phyloP scores from a whole-genome alignment of 2,888 invertebrate genomes.

The Trissoscelio sp. region DNA sequence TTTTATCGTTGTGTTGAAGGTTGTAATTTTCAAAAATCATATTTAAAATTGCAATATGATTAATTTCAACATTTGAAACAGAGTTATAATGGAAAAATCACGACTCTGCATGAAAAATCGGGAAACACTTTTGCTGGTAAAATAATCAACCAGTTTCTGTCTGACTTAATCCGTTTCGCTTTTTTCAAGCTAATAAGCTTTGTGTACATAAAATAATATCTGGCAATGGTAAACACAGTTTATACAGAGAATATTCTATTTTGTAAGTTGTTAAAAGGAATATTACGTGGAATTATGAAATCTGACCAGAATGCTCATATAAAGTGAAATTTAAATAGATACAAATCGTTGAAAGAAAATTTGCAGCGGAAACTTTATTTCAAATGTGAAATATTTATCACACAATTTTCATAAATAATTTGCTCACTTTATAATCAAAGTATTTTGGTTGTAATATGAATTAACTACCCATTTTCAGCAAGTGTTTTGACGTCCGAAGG shows the following conservation, averaged over 20 bases:
- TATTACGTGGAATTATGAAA: constrained; percentile 52
- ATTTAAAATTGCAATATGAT: too few species aligned
- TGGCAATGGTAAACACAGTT: constrained; percentile 53
- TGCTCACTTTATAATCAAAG: constrained; percentile 13
- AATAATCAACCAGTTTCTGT: constrained; percentile 36
- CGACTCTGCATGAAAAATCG: not conserved
- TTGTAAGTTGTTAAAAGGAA: constrained; percentile 47
- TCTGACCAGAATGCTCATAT: constrained; percentile 28
- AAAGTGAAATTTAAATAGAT: too few species aligned
- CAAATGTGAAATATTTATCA: not conserved
- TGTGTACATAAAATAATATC: constrained; percentile 54
- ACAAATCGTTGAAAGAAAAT: too few species aligned
- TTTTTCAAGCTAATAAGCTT: constrained; percentile 57
- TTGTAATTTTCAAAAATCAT: too few species aligned
- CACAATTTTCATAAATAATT: constrained; percentile 2
- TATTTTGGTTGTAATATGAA: constrained; percentile 4
- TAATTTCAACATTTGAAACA: too few species aligned
- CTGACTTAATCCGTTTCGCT: constrained; percentile 39
- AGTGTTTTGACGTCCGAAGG: constrained; percentile 5
- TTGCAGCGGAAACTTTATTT: not conserved
- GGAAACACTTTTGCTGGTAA: constrained; percentile 12
- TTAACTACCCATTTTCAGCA: not conserved
- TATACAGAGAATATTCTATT: constrained; percentile 46
- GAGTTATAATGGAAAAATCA: too few species aligned
- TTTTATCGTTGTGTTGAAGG: too few species aligned